Base-by-base conservation (phyloP, 2,113 vertebrate species). In the Capra hircus region DNA sequence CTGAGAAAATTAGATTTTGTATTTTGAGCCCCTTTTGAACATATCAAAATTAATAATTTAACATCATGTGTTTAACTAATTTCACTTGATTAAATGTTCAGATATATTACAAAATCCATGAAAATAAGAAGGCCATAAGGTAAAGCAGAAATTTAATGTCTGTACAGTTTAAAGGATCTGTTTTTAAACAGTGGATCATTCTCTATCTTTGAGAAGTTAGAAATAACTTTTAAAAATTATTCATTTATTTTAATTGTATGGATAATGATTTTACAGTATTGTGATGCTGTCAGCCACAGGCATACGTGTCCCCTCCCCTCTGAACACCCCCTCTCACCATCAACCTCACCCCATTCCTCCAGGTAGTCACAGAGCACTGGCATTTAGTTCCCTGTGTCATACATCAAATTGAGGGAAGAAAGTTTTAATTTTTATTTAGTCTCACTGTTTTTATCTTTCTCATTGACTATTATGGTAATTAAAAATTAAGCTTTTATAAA, bases 41-140 rank as follows among this genome's bases (percentile, higher is more conserved):
- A 89, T 40, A 83, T 33, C 14, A 88, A 92, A 88, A 93, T 96
- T 82, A 57, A 82, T 95, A 77, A 8, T 50, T 81, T 92, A 62
- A 85, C 88, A 40, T 81, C 78, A 87, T 28, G 5, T 87, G 27
- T 95, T 96, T 85, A 89, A 94, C 90, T 97, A 81, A 59, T 77
- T 95, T 5, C 81, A 0, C 59, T 94, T 82, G 94, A 86, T 94
- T 59, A 4, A 55, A 92, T 88, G 87, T 88, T 93, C 30, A 95
- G 40, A 82, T 86, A 85, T 90, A 64, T 84, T 33, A 87, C 40
- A 57, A 92, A 84, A 57, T 67, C 10, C 40, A n/a, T 62, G 12
- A 87, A 90, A 84, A 67, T 94, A 92, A 94, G 21, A 90, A 94
- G 21, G 53, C 0, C 21, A 64, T 53, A 19, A 2, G 88, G 36